Base-by-base conservation (phyloP, 2,113 vertebrate genomes). In the Anguilla japonica region DNA sequence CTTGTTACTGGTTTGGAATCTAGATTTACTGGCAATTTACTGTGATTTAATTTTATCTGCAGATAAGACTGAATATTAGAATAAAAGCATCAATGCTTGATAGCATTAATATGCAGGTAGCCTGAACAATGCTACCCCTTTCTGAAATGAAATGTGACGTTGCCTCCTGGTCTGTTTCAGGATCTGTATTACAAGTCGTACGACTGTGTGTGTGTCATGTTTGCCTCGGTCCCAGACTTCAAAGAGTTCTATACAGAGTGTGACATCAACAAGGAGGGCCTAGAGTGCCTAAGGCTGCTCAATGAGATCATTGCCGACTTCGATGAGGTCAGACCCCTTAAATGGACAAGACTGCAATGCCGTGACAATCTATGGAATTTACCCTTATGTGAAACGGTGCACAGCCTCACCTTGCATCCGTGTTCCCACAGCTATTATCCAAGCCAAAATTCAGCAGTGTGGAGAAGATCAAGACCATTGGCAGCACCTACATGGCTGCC, bases 401-500 rank as follows among this genome's bases (percentile, higher is more conserved):
- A 9, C 4, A 34, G 20, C 5, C 39, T 56, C 29, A 43, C 82
- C 53, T 0, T 88, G 57, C 87, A 34, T 34, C 41, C 34, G 34
- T 34, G 22, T 87, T 34, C 29, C n/a, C 86, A 81, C 93, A 99
- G 98, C 95, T 99, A 89, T 92, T 99, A 91, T 95, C 99, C 40
- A 99, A 99, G 90, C 98, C 98, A 34, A 99, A 99, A 94, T 99
- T 99, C 95, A 99, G 98, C n/a, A 96, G 97, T 0, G 98, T 99
- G 91, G 98, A 99, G 95, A 99, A 99, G 95, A 99, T 99, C 92
- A 99, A 99, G 94, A 99, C 98, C 0, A 99, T 99, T 18, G 98
- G 98, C 90, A 99, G 98, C 95, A 99, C 98, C 0, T 99, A 99
- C 88, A 99, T 99, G 98, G 98, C 98, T 0, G 97, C 98, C 1